Base-by-base conservation (phyloP, 2,113 vertebrate species). In the Chitala chitala region DNA sequence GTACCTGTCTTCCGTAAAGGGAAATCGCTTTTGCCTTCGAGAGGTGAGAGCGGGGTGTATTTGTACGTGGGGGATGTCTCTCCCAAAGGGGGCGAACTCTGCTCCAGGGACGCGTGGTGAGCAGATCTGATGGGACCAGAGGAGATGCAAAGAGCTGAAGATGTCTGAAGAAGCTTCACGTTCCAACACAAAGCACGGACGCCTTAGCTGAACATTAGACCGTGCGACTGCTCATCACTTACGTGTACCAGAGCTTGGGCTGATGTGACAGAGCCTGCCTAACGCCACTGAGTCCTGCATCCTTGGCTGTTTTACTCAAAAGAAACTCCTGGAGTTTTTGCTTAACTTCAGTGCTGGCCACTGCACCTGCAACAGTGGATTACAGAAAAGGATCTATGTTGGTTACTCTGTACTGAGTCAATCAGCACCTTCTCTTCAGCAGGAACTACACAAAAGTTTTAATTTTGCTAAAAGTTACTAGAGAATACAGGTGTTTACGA, bases 321-420 rank as follows among this genome's bases (percentile, higher is more conserved):
- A 99, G 92, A 93, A 99, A 99, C 92, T 99, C 97, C 80, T 99
- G 97, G 87, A 99, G 95, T 87, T 97, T 98, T 91, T 98, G 97
- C 82, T 98, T 99, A 71, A 99, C 96, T 79, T 99, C 95, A 48
- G 93, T 98, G 85, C 97, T 99, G 79, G 96, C 96, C 78, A 95
- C 93, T 53, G 95, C 96, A 87, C 96, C 97, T 99, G 90, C 87
- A 87, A 93, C 82, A 82, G 79, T 86, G 89, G 13, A 84, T 82
- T 79, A 55, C 68, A 61, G 68, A 87, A 82, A 0, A 74, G 83
- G 66, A 76, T 58, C 76, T 78, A 83, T 82, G 80, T 81, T 72
- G 76, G 81, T 88, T 78, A 89, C 79, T 83, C 82, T 88, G 78
- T 81, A 31, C 71, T 20, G 13, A 15, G 17, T n/a, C 0, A 13